A percentile compares a stretch with the other conserved stretches of the same genome.
These are phyloP conservation scores for Papilio protenor DNA, from an alignment of 2,888 invertebrate species.

Conservation along the genomic window DNA sequence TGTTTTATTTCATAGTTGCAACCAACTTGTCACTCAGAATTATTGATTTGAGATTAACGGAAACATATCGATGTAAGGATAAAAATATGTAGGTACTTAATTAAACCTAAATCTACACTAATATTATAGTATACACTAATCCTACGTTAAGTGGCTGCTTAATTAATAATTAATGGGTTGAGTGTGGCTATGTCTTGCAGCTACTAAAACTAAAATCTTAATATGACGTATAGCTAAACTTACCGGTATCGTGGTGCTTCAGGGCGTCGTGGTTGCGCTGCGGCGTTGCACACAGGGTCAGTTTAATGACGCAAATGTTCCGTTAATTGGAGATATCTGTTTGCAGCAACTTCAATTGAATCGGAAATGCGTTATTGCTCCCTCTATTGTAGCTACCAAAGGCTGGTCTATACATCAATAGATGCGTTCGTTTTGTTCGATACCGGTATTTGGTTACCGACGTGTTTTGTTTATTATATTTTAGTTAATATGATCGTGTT, in stretches of 20 bases:
- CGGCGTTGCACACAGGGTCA: conserved; percentile 45
- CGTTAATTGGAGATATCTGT: conserved; percentile 73
- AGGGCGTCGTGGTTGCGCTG: conserved; percentile 30
- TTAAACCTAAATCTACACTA: background rate
- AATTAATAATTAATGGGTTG: background rate
- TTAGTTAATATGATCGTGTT: background rate
- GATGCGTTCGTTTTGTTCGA: background rate
- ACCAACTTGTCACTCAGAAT: no score
- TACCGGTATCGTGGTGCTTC: conserved; percentile 34
- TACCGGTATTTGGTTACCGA: conserved; percentile 5
- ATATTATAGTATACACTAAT: background rate
- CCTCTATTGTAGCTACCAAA: conserved; percentile 44
- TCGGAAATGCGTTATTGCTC: conserved; percentile 64
- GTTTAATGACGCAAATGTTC: conserved; percentile 64
- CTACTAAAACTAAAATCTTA: background rate
- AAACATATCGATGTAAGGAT: background rate
- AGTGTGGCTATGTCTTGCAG: background rate
- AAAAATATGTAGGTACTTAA: background rate
- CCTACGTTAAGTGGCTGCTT: background rate
- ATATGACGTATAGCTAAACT: background rate
- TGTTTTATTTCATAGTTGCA: no score
- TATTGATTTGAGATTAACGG: background rate
- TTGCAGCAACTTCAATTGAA: conserved; percentile 63
- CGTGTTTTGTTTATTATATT: background rate
- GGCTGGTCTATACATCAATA: background rate